phyloP scores from a whole-genome alignment of 2,797 vertebrate genomes.

The Bovichtus variegatus region DNA sequence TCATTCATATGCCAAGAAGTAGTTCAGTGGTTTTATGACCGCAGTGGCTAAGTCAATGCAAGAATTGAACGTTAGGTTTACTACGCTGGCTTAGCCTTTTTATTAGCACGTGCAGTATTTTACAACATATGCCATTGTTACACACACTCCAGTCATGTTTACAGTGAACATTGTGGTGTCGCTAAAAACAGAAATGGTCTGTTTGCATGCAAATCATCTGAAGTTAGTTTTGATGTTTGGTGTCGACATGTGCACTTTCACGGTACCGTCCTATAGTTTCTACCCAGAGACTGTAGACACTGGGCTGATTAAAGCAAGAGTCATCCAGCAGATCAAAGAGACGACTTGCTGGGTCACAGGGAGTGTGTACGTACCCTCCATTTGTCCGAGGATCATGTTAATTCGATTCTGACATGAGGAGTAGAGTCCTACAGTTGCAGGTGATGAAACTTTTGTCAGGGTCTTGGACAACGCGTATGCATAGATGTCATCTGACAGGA shows the following conservation, averaged over 20 bases:
- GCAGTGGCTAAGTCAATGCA: background rate
- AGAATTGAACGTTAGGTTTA: background rate
- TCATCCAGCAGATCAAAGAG: background rate
- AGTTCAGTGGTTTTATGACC: background rate
- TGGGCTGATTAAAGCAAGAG: background rate
- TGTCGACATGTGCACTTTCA: background rate
- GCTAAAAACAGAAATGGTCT: background rate
- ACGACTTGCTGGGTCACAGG: background rate
- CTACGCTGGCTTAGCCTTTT: background rate
- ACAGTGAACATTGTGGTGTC: background rate
- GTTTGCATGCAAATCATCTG: background rate
- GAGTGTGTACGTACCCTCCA: constrained; percentile 73
- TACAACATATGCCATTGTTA: constrained; percentile 3
- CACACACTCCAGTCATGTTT: constrained; percentile 1
- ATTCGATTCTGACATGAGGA: constrained; percentile 89
- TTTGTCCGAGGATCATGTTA: constrained; percentile 77
- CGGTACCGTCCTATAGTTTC: background rate
- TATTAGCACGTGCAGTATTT: constrained; percentile 15
- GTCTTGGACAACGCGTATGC: constrained; percentile 91
- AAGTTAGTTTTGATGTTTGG: background rate
- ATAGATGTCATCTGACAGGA: constrained; percentile 85
- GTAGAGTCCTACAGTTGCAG: constrained; percentile 92
- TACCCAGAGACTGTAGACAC: background rate
- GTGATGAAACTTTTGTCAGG: constrained; percentile 88
- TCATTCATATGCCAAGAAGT: constrained; percentile 17